A percentile compares a stretch with the other conserved stretches of the same genome.
phyloP scores from a whole-genome alignment of 2,113 vertebrate genomes.

The Cercopithecus mona region DNA sequence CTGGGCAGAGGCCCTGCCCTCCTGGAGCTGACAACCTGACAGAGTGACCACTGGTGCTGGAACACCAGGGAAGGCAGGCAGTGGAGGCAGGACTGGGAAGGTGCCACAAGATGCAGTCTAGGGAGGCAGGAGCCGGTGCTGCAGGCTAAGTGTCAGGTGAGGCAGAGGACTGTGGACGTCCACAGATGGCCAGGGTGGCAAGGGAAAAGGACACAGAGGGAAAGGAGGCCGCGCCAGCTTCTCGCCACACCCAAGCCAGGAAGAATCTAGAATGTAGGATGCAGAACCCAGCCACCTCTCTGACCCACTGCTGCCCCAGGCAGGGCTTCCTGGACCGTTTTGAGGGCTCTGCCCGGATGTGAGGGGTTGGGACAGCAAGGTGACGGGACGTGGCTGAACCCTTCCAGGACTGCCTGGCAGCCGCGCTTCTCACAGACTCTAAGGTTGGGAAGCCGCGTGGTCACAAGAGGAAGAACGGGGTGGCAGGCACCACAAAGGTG shows the following conservation, averaged over 20 bases:
- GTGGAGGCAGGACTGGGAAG: not conserved
- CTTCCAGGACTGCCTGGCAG: not conserved
- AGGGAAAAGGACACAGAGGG: too few relatives aligned
- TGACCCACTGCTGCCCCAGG: not conserved
- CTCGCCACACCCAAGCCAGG: not conserved
- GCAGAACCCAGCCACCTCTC: not conserved
- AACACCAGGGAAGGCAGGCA: not conserved
- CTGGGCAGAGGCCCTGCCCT: not conserved
- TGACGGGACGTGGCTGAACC: too few relatives aligned
- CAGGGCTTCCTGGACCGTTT: not conserved
- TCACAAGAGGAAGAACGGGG: not conserved
- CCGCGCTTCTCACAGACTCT: too few relatives aligned
- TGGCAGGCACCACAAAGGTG: too few relatives aligned
- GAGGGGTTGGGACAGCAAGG: not conserved
- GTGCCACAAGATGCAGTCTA: rapidly evolving
- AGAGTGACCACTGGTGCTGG: not conserved
- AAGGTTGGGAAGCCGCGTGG: not conserved
- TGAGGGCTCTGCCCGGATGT: not conserved
- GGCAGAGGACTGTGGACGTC: not conserved
- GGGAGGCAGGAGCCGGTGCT: not conserved
- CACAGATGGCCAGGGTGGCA: too few relatives aligned
- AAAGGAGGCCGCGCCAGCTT: rapidly evolving
- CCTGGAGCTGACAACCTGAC: not conserved
- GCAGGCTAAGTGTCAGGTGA: not conserved
- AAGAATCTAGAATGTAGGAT: not conserved